These are phyloP conservation scores for Gymnarchus niloticus DNA, from an alignment of 2,113 vertebrate species.

Conservation along the genomic window DNA sequence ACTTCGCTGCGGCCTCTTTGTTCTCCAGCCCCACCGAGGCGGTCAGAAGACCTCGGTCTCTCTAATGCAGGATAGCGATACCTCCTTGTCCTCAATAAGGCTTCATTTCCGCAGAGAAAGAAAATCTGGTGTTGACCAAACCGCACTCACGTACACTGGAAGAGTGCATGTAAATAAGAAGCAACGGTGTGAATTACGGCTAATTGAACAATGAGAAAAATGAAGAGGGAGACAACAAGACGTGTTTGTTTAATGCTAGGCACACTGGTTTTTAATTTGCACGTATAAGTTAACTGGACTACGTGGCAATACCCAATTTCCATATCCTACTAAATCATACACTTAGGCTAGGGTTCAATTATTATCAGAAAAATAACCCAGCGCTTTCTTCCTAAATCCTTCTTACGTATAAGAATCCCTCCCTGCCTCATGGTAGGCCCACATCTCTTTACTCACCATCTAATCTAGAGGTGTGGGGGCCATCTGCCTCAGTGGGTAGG, in stretches of 20 bases:
- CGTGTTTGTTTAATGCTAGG: not conserved
- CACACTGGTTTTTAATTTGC: not conserved
- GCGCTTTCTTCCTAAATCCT: not conserved
- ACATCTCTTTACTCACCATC: not conserved
- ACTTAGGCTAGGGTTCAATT: not conserved
- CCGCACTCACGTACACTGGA: not conserved
- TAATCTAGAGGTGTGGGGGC: slow-evolving; percentile 66
- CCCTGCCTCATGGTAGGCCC: not conserved
- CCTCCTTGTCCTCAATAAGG: slow-evolving; percentile 12
- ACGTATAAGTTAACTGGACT: not conserved
- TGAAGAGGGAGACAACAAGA: not conserved
- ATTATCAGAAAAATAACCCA: not conserved
- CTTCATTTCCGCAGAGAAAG: slow-evolving; percentile 14
- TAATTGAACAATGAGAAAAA: not conserved
- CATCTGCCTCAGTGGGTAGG: slow-evolving; percentile 64
- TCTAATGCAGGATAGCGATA: slow-evolving; percentile 17
- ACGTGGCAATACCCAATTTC: not conserved
- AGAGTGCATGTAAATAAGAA: slow-evolving; percentile 1
- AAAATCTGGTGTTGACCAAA: slow-evolving; percentile 1
- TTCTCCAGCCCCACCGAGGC: slow-evolving; percentile 10
- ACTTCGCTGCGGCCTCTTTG: slow-evolving; percentile 36
- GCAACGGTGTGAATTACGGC: not conserved
- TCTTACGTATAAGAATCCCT: not conserved
- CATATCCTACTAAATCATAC: not conserved
- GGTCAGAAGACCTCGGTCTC: not conserved